Conservation (phyloP, 1,140 invertebrate species). For the Aphidius gifuensis region DNA sequence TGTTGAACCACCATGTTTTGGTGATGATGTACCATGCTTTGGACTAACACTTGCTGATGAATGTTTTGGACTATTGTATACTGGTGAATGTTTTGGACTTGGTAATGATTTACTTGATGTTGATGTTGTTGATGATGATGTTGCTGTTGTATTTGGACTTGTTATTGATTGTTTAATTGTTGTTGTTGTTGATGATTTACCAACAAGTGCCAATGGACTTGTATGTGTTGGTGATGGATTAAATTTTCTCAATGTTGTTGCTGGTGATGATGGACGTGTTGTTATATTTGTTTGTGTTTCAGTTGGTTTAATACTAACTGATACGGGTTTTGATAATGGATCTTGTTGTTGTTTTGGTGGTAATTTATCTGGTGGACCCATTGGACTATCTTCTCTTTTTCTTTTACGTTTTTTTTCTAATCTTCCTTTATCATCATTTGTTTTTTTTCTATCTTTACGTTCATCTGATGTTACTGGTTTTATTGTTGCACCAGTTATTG, state of each 20-base stretch:
- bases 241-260: conserved; percentile 65
- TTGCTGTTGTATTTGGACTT: neutral
- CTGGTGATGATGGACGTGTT: conserved; percentile 62
- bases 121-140: conserved; percentile 17
- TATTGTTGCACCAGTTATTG: conserved; percentile 62
- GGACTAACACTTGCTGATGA: conserved; percentile 64
- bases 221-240: conserved; percentile 69
- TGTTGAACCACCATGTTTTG: conserved; percentile 67
- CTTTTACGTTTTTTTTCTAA: conserved; percentile 76
- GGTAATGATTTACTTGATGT: conserved; percentile 59
- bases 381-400: conserved; percentile 72
- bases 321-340: conserved; percentile 69
- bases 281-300: conserved; percentile 61
- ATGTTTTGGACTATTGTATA: conserved; percentile 75
- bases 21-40: conserved; percentile 68
- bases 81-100: conserved; percentile 72
- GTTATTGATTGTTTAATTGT: conserved; percentile 49
- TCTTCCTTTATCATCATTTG: conserved; percentile 60
- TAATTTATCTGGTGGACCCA: conserved; percentile 81
- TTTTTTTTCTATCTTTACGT: conserved; percentile 61
- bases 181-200: conserved; percentile 61
- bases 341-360: conserved; percentile 64
- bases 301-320: conserved; percentile 70
- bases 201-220: conserved; percentile 57
- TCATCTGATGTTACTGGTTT: conserved; percentile 60